Base-by-base conservation (phyloP, 2,888 invertebrate genomes). In the Nemoura dubitans region DNA sequence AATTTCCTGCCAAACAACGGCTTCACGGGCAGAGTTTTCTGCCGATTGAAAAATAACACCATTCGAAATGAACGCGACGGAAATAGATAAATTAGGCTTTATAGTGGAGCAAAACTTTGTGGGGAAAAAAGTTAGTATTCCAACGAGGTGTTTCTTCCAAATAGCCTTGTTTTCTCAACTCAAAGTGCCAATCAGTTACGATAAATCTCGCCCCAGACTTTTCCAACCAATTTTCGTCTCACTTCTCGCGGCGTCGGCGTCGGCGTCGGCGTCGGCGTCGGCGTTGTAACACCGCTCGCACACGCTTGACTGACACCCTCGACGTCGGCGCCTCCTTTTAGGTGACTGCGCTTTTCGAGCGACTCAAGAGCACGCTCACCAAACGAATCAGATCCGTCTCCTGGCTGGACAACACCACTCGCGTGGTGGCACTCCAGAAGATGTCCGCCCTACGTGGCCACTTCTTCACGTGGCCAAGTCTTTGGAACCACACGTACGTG, bases 371-470 rank as follows among this genome's bases (percentile, higher is more conserved):
- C 87, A 92, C 92, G 14, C 89, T 93, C 76, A 91, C 90, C 5
- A 90, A 90, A 43, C 90, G 92, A 30, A 91, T 92, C 89, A 89
- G 91, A 88, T 90, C 90, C 26, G 90, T 92, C 86, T 90, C 91
- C 83, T 93, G 92, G 92, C 90, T 92, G 85, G 92, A 92, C 89
- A 91, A 91, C 76, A 90, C 91, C 86, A 91, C 92, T 14, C 91
- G 92, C 88, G 90, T 90, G 25, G 91, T 91, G 87, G 92, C 92
- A 25, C 89, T 92, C 88, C 90, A 91, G 78, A 92, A 92, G 89
- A 89, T 93, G 87, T 90, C 90, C 82, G 90, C 91, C 25, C 89
- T 93, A 88, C 90, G 90, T 87, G 92, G 91, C 77, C 91, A 91
- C 88, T 92, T 92, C 90, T 90, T 92, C 88, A 91, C 92, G 80